phyloP scores from a whole-genome alignment of 2,797 vertebrate species.

The Rhinella marina region DNA sequence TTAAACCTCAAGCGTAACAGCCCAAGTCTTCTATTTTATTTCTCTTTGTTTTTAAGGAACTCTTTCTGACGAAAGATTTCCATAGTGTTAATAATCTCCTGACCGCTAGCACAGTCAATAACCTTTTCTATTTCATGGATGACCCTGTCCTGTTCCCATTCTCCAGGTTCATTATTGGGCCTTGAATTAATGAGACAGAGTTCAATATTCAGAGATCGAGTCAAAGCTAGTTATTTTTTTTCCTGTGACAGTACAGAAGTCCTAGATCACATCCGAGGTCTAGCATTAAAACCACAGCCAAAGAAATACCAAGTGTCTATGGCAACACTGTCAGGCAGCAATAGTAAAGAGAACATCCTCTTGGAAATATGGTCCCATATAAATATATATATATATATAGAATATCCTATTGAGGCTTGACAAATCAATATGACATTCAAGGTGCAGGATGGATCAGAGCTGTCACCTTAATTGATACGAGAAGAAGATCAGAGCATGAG shows the following conservation, averaged over 20 bases:
- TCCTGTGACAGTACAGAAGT: neutral
- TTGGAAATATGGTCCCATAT: neutral
- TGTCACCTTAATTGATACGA: slow-evolving; percentile 17
- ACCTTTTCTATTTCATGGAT: slow-evolving; percentile 13
- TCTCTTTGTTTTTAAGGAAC: slow-evolving; percentile 17
- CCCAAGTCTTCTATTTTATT: neutral
- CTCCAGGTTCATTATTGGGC: slow-evolving; percentile 10
- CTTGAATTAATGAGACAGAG: slow-evolving; percentile 36
- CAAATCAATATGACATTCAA: neutral
- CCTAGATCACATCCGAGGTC: neutral
- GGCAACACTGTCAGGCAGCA: neutral
- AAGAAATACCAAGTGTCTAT: neutral
- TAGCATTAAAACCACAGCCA: neutral
- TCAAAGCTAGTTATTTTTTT: slow-evolving; percentile 6
- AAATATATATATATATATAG: neutral
- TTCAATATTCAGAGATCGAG: slow-evolving; percentile 33
- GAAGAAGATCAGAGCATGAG: neutral
- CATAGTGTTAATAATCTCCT: slow-evolving; percentile 26
- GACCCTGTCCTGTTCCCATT: neutral
- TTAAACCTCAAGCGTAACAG: neutral
- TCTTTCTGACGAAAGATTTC: neutral
- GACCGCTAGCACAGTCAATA: neutral
- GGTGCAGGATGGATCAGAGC: slow-evolving; percentile 6
- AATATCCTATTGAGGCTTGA: neutral
- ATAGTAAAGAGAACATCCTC: neutral